Evolutionary conservation across 2,113 vertebrate species (phyloP).

Genomic region (Gadus chalcogrammus): DNA sequence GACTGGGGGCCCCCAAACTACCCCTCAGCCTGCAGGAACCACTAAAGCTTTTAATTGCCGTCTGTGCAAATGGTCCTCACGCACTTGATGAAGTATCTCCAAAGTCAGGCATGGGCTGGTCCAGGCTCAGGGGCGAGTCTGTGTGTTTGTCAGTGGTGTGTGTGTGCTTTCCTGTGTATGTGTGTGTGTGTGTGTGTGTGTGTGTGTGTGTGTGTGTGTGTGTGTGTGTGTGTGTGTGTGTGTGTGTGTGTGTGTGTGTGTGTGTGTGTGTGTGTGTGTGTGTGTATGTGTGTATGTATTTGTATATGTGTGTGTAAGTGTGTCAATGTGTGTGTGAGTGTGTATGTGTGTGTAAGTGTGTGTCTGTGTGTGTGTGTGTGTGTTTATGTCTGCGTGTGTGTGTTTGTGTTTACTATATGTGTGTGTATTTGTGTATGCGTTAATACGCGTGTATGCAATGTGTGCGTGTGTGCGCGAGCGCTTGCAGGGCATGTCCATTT

Average conservation of each 20-base stretch:
- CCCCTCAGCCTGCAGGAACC: slow-evolving; percentile 94
- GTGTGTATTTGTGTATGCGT: slow-evolving; percentile 13
- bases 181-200: slow-evolving; percentile 29
- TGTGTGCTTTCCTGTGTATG: slow-evolving; percentile 16
- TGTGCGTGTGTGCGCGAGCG: slow-evolving; percentile 8
- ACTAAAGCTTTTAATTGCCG: slow-evolving; percentile 99
- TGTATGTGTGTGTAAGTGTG: slow-evolving; percentile 25
- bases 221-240: slow-evolving; percentile 30
- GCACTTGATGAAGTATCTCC: slow-evolving; percentile 75
- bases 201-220: slow-evolving; percentile 18
- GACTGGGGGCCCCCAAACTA: slow-evolving; percentile 92
- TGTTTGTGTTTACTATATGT: slow-evolving; percentile 1
- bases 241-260: slow-evolving; percentile 12
- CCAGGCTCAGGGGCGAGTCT: slow-evolving; percentile 47
- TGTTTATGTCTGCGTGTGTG: slow-evolving; percentile 22
- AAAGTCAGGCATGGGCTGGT: slow-evolving; percentile 62
- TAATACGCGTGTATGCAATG: not conserved
- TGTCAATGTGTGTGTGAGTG: slow-evolving; percentile 22
- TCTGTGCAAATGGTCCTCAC: slow-evolving; percentile 91
- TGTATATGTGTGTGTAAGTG: slow-evolving; percentile 11
- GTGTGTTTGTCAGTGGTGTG: slow-evolving; percentile 5
- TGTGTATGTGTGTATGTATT: not conserved
- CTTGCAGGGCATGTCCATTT: slow-evolving; percentile 4
- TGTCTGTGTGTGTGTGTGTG: no score
- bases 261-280: no score